A percentile compares a stretch with the other conserved stretches of the same genome.
phyloP scores from a whole-genome alignment of 2,113 vertebrate species.

The Struthio camelus region DNA sequence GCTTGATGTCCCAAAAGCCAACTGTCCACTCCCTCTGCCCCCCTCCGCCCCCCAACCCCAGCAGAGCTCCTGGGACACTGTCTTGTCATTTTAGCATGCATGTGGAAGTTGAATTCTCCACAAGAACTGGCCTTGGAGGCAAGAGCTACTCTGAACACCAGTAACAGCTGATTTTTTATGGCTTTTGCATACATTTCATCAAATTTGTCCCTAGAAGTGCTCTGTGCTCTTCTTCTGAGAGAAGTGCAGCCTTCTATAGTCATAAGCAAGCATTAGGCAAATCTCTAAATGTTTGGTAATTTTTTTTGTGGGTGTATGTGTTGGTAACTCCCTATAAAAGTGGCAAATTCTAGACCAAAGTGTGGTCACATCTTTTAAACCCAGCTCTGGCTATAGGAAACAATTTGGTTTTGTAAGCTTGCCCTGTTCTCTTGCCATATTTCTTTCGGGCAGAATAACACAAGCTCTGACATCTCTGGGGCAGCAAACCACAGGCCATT shows the following conservation, averaged over 20 bases:
- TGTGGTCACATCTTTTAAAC: background rate
- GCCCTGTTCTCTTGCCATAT: background rate
- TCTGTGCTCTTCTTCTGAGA: accelerated
- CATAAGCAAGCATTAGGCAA: background rate
- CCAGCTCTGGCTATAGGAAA: background rate
- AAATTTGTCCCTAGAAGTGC: background rate
- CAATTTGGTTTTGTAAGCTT: background rate
- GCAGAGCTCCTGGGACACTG: background rate
- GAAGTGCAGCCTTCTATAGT: background rate
- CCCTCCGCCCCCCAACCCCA: too few relatives aligned
- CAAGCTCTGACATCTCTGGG: background rate
- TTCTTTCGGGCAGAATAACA: background rate
- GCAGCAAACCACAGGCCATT: background rate
- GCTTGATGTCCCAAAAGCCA: too few relatives aligned
- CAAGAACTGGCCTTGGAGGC: too few relatives aligned
- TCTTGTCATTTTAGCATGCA: too few relatives aligned
- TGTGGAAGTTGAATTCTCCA: too few relatives aligned
- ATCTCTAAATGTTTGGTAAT: accelerated
- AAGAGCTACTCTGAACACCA: too few relatives aligned
- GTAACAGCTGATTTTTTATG: too few relatives aligned
- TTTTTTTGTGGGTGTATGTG: background rate
- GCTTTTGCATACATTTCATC: background rate
- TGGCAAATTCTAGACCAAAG: background rate
- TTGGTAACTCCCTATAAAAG: background rate
- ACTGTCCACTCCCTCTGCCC: too few relatives aligned